A percentile compares a stretch with the other conserved stretches of the same genome.
phyloP scores from a whole-genome alignment of 2,113 vertebrate genomes.

The Melanerpes aurifrons region DNA sequence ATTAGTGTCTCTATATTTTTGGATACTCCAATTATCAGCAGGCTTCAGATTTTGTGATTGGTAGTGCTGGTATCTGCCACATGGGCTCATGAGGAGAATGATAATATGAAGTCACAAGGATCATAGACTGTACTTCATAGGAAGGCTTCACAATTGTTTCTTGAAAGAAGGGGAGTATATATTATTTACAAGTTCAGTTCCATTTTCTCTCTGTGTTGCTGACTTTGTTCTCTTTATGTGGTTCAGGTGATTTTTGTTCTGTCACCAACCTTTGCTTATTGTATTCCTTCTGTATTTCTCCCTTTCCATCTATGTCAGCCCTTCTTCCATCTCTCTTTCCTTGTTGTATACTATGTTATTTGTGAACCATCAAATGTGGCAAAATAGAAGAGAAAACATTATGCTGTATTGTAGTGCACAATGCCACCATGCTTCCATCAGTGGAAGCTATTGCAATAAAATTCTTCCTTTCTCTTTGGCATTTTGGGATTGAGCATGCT shows the following conservation, averaged over 20 bases:
- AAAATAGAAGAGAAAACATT: not conserved
- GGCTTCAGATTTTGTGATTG: not conserved
- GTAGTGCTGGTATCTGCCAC: fast-evolving
- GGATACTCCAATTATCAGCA: not conserved
- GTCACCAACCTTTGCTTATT: not conserved
- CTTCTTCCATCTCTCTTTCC: not conserved
- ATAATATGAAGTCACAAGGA: not conserved
- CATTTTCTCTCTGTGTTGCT: not conserved
- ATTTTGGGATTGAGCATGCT: not conserved
- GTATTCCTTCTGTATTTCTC: not conserved
- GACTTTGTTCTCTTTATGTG: not conserved
- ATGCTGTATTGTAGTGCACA: fast-evolving
- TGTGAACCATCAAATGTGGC: not conserved
- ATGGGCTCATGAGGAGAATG: not conserved
- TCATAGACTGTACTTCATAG: not conserved
- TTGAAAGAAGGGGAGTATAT: not conserved
- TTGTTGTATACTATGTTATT: not conserved
- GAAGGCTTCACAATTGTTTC: not conserved
- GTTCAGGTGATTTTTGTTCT: not conserved
- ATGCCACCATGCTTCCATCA: not conserved
- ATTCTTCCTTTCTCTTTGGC: not conserved
- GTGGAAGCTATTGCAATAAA: not conserved
- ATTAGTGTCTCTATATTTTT: not conserved
- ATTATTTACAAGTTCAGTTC: not conserved
- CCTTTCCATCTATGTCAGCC: not conserved